Percentiles rank a stretch among this genome's conserved stretches.
Conservation (phyloP, 2,797 vertebrate genomes). For the Yasuhikotakia modesta region DNA sequence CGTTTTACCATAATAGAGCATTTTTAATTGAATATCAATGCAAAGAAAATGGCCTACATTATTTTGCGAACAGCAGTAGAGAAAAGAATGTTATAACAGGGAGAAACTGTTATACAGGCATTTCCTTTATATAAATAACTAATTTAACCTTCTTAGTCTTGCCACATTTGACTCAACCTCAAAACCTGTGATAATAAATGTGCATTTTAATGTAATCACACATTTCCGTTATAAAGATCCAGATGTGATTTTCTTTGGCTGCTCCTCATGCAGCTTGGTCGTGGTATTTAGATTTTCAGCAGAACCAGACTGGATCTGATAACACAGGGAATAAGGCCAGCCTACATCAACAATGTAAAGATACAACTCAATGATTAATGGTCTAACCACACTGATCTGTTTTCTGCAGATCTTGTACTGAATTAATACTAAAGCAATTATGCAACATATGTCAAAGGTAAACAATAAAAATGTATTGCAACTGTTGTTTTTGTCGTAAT, state of each 20-base stretch:
- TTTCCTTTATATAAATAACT: slow-evolving; percentile 16
- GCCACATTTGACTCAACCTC: slow-evolving; percentile 19
- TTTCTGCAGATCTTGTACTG: slow-evolving; percentile 19
- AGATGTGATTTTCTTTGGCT: slow-evolving; percentile 17
- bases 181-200: slow-evolving; percentile 22
- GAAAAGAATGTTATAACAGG: too few relatives aligned
- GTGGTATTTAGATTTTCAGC: background rate
- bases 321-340: background rate
- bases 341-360: background rate
- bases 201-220: slow-evolving; percentile 37
- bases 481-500: too few relatives aligned
- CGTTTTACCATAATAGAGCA: background rate
- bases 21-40: background rate
- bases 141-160: slow-evolving; percentile 1
- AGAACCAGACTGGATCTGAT: slow-evolving; percentile 20
- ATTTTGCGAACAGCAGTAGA: background rate
- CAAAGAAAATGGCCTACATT: background rate
- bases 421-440: slow-evolving; percentile 44
- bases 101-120: slow-evolving; percentile 22
- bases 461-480: slow-evolving; percentile 23
- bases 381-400: slow-evolving; percentile 11
- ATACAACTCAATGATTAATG: slow-evolving; percentile 9
- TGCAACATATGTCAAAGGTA: slow-evolving; percentile 20
- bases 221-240: slow-evolving; percentile 25
- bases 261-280: background rate